Evolutionary conservation across 2,797 vertebrate species (phyloP).

Genomic region (Hemibagrus guttatus): DNA sequence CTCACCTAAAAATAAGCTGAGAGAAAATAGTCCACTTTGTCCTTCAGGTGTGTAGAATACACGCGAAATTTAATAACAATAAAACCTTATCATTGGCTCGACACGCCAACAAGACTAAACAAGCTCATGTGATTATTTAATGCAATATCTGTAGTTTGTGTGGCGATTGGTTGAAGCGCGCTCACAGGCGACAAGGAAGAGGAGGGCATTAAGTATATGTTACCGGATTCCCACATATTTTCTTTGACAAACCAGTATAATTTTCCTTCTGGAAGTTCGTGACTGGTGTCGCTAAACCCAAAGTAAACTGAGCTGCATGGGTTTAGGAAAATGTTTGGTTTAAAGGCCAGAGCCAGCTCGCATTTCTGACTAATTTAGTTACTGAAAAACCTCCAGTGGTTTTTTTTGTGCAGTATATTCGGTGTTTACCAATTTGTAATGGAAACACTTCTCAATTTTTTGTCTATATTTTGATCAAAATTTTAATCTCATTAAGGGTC

Average conservation of each 20-base stretch:
- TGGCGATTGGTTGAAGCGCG: background rate
- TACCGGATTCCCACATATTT: too few species aligned
- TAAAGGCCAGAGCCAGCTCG: background rate
- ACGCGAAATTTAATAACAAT: background rate
- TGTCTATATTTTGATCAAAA: too few species aligned
- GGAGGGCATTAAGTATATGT: background rate
- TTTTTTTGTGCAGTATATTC: background rate
- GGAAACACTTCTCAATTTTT: background rate
- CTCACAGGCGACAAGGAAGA: background rate
- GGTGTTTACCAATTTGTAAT: background rate
- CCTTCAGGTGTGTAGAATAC: background rate
- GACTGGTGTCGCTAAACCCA: too few species aligned
- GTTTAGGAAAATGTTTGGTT: background rate
- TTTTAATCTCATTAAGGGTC: background rate
- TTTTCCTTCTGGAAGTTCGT: background rate
- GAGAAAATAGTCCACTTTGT: background rate
- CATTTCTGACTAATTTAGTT: background rate
- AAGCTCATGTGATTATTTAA: rapidly evolving
- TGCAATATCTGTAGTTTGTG: background rate
- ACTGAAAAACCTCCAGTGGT: background rate
- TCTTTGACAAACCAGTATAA: background rate
- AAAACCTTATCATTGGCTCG: background rate
- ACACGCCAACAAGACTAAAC: background rate
- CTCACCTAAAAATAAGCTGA: background rate
- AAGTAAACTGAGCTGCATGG: too few species aligned